These are phyloP conservation scores for Hystrix cristata DNA, from an alignment of 2,113 vertebrate genomes.

Conservation along the genomic window DNA sequence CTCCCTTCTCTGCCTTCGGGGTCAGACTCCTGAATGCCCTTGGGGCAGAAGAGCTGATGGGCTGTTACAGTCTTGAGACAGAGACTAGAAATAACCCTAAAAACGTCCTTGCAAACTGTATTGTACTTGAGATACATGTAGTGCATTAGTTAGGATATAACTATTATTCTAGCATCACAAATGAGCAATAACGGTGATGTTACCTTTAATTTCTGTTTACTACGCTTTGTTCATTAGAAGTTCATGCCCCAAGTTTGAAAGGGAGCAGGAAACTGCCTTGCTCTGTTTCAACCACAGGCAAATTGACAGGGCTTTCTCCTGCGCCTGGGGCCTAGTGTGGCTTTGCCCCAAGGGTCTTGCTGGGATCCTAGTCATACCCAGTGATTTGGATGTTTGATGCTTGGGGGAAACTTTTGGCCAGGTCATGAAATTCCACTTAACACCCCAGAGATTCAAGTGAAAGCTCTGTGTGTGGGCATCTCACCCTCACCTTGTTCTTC, in stretches of 20 bases:
- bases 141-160: background rate
- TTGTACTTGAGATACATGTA: background rate
- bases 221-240: background rate
- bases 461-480: too few relatives aligned
- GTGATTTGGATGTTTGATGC: background rate
- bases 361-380: background rate
- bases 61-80: background rate
- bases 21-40: background rate
- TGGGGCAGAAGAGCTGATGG: background rate
- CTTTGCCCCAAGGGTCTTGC: background rate
- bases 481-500: fast-evolving
- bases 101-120: background rate
- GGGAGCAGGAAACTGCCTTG: background rate
- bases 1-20: background rate
- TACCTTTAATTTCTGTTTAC: background rate
- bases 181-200: background rate
- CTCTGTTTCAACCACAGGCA: background rate
- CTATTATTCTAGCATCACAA: background rate
- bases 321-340: background rate
- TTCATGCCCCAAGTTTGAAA: background rate
- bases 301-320: background rate
- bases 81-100: background rate
- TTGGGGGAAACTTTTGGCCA: background rate
- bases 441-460: background rate
- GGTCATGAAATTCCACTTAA: background rate